Base-by-base conservation (phyloP, 2,113 vertebrate species). In the Himantopus leucocephalus region DNA sequence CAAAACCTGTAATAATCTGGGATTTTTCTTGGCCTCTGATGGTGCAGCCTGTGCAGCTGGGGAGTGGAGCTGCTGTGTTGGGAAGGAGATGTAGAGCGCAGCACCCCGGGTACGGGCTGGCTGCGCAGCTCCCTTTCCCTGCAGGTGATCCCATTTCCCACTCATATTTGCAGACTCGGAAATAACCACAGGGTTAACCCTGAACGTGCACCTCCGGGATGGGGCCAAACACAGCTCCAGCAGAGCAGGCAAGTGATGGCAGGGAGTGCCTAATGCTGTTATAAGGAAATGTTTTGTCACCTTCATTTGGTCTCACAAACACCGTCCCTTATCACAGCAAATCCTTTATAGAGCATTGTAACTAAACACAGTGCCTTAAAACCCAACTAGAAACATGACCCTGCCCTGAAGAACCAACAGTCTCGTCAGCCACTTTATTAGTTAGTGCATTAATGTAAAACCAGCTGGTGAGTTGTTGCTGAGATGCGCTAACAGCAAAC, bases 121-220 rank as follows among this genome's bases (percentile, higher is more conserved):
- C 39, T 80, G 34, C 63, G 48, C 47, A 92, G 34, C 9, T 14
- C 17, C 22, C 8, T 48, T 45, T 23, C 23, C 37, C 47, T 48
- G 32, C 17, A 15, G 4, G 1, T 8, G 14, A 56, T 52, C 50
- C 55, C 39, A 5, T 37, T 87, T 64, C 50, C 55, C 74, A 43
- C 66, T 17, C 1, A 0, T 9, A 30, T 27, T 47, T 70, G 45
- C 55, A 43, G 35, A 14, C 27, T 79, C 62, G 72, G 66, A 70
- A 85, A 62, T 13, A 29, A 23, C 39, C 11, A 0, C 32, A 9
- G 60, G 37, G 37, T 45, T 66, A 41, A 45, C 41, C 75, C 52
- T 22, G 27, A 45, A 13, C 10, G 3, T 13, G 53, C 47, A 71
- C 32, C 37, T 48, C 0, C 0, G 32, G n/a, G 58, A 48, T 63